Evolutionary conservation across 1,140 invertebrate species (phyloP).

Genomic region (Diploscapter pachys): DNA sequence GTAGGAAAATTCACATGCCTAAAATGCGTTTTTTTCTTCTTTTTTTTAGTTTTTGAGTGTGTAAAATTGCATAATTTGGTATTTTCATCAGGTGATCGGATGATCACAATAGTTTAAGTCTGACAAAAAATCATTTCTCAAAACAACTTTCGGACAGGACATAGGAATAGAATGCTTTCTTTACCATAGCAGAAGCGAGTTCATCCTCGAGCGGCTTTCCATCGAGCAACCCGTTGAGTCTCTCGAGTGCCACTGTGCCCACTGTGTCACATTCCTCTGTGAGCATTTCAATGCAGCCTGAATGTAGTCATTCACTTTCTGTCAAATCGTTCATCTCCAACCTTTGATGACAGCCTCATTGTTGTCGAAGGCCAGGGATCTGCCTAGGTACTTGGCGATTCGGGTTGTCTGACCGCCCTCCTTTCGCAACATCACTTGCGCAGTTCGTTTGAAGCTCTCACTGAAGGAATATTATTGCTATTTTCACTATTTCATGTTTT

Average conservation of each 20-base stretch:
- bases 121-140: background rate
- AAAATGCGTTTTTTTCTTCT: too few relatives aligned
- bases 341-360: background rate
- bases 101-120: background rate
- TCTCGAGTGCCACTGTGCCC: constrained; percentile 18
- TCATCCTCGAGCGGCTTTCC: constrained; percentile 7
- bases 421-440: background rate
- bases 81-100: too few relatives aligned
- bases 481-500: too few relatives aligned
- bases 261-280: constrained; percentile 20
- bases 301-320: background rate
- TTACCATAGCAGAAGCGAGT: constrained; percentile 4
- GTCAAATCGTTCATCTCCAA: background rate
- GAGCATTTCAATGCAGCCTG: background rate
- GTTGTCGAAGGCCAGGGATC: background rate
- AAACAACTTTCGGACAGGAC: background rate
- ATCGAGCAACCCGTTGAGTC: constrained; percentile 11
- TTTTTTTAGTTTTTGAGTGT: too few relatives aligned
- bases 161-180: background rate
- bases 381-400: background rate
- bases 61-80: too few relatives aligned
- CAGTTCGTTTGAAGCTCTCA: constrained; percentile 6
- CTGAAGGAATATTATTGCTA: background rate
- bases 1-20: too few relatives aligned
- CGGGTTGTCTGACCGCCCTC: background rate